Evolutionary conservation across 2,888 invertebrate species (phyloP).

Genomic region (Baronia brevicornis): DNA sequence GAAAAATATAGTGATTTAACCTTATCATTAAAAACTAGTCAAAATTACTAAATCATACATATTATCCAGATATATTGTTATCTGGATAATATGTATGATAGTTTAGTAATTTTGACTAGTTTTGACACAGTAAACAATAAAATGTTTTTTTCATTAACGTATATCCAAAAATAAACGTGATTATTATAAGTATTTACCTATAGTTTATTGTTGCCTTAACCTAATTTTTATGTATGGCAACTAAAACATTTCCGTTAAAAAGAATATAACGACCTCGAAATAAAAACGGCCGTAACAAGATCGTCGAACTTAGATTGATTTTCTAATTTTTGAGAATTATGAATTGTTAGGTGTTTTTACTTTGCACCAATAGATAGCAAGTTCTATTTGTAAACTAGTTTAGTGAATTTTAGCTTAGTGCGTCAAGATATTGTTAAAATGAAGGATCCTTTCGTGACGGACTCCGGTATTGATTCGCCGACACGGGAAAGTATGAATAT

Average conservation of each 20-base stretch:
- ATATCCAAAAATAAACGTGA: too few relatives aligned
- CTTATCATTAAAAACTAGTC: too few relatives aligned
- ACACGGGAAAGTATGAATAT: constrained; percentile 55
- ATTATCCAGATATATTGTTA: too few relatives aligned
- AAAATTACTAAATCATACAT: too few relatives aligned
- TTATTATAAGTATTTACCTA: too few relatives aligned
- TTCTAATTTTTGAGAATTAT: constrained; percentile 31
- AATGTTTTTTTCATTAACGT: too few relatives aligned
- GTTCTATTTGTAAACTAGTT: too few relatives aligned
- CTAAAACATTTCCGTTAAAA: constrained; percentile 27
- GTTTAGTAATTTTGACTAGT: too few relatives aligned
- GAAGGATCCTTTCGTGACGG: constrained; percentile 64
- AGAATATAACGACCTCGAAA: constrained; percentile 39
- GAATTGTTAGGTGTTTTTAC: constrained; percentile 29
- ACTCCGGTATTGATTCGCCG: constrained; percentile 62
- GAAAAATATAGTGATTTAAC: too few relatives aligned
- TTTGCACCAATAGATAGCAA: constrained; percentile 18
- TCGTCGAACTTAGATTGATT: constrained; percentile 21
- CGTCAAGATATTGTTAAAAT: constrained; percentile 33
- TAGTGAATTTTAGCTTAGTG: constrained; percentile 13
- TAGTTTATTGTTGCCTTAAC: not conserved
- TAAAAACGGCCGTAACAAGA: constrained; percentile 12
- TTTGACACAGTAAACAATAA: too few relatives aligned
- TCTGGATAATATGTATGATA: too few relatives aligned
- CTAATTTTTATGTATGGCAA: constrained; percentile 17